phyloP scores from a whole-genome alignment of 1,140 invertebrate species.

The Zaprionus ghesquierei region DNA sequence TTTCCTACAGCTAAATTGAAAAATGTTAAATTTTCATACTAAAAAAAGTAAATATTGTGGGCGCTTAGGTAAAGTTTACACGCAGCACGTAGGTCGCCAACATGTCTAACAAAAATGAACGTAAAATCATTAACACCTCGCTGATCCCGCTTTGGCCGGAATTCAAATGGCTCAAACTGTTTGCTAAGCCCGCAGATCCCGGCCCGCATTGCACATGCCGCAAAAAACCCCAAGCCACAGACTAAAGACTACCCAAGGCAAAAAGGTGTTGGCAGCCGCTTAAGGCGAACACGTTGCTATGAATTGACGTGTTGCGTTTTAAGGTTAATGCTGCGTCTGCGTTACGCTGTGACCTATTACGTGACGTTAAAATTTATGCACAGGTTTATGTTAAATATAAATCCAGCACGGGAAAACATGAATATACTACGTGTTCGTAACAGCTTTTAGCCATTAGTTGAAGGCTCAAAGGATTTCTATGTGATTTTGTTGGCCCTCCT shows the following conservation, averaged over 20 bases:
- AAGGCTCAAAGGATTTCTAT: slow-evolving; percentile 7
- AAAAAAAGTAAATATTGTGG: slow-evolving; percentile 18
- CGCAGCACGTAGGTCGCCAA: slow-evolving; percentile 7
- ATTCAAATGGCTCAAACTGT: slow-evolving; percentile 32
- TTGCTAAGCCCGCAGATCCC: slow-evolving; percentile 9
- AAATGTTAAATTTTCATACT: slow-evolving; percentile 24
- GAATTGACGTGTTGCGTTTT: slow-evolving; percentile 52
- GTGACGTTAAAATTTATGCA: slow-evolving; percentile 58
- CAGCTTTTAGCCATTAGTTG: slow-evolving; percentile 25
- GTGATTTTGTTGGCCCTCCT: slow-evolving; percentile 19
- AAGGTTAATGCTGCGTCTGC: slow-evolving; percentile 23
- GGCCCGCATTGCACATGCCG: neutral
- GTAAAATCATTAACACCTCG: slow-evolving; percentile 65
- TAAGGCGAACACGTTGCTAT: slow-evolving; percentile 38
- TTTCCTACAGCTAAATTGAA: slow-evolving; percentile 27
- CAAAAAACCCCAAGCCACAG: neutral
- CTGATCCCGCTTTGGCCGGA: slow-evolving; percentile 44
- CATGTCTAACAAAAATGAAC: slow-evolving; percentile 41
- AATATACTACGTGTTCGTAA: slow-evolving; percentile 22
- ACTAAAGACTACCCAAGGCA: neutral
- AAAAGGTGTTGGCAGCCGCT: slow-evolving; percentile 50
- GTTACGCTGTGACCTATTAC: slow-evolving; percentile 36
- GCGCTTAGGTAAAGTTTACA: slow-evolving; percentile 29
- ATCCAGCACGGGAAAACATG: slow-evolving; percentile 45
- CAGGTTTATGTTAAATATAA: slow-evolving; percentile 63